These are phyloP conservation scores for Heliangelus exortis DNA, from an alignment of 2,797 vertebrate species.

Conservation along the genomic window DNA sequence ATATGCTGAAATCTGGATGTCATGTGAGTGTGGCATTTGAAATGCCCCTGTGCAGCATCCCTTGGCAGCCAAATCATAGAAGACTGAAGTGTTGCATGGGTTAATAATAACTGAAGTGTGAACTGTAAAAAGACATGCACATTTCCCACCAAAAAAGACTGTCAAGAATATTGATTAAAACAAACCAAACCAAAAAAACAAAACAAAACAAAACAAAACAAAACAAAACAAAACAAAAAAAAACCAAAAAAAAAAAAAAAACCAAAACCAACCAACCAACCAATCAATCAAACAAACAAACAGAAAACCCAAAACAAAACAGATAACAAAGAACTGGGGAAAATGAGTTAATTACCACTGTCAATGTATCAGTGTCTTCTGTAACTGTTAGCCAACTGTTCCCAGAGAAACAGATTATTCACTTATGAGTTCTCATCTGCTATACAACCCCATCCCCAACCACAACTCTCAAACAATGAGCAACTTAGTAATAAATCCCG, in stretches of 20 bases:
- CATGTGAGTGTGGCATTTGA: not conserved
- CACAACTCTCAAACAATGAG: not conserved
- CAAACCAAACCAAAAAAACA: too few species aligned
- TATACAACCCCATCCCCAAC: not conserved
- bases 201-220: too few species aligned
- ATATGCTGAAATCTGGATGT: not conserved
- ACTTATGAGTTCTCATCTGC: not conserved
- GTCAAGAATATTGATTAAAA: not conserved
- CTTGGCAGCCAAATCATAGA: not conserved
- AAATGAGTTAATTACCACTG: not conserved
- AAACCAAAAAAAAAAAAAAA: too few species aligned
- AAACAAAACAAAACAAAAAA: too few species aligned
- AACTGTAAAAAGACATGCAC: fast-evolving
- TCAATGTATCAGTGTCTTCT: not conserved
- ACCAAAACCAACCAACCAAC: too few species aligned
- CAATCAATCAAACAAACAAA: too few species aligned
- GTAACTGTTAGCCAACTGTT: not conserved
- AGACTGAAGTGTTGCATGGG: not conserved
- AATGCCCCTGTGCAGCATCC: not conserved
- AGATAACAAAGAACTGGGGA: not conserved
- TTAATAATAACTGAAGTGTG: not conserved
- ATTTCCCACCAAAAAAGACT: not conserved
- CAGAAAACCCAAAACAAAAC: too few species aligned
- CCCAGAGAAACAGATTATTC: not conserved
- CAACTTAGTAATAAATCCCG: constrained; percentile 9